These are phyloP conservation scores for Larimichthys crocea DNA, from an alignment of 2,113 vertebrate genomes.

Conservation along the genomic window DNA sequence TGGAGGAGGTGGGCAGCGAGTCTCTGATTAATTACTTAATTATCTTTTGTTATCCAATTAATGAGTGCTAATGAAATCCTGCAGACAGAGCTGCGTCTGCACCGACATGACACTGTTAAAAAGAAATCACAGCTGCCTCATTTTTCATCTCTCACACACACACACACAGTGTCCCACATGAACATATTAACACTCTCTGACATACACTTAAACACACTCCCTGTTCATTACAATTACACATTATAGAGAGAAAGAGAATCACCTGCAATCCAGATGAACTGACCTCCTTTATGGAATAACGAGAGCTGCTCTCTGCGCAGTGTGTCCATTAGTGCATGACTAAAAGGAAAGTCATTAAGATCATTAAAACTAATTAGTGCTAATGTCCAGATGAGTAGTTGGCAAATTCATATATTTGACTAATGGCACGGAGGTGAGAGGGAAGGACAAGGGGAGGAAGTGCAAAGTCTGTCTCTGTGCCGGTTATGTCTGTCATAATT, in stretches of 20 bases:
- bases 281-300: constrained; percentile 38
- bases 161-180: not conserved
- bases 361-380: constrained; percentile 56
- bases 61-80: constrained; percentile 57
- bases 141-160: constrained; percentile 39
- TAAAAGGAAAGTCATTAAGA: constrained; percentile 46
- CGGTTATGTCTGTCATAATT: not conserved
- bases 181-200: constrained; percentile 12
- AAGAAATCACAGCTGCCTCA: constrained; percentile 1
- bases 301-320: constrained; percentile 25
- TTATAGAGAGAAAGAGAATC: constrained; percentile 17
- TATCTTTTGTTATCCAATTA: constrained; percentile 57
- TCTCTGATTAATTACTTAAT: constrained; percentile 66
- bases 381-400: constrained; percentile 37
- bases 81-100: constrained; percentile 27
- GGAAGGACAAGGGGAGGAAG: constrained; percentile 11
- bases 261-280: constrained; percentile 21
- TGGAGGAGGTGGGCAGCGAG: constrained; percentile 16
- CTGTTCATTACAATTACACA: constrained; percentile 52
- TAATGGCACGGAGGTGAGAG: constrained; percentile 19
- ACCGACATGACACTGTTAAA: constrained; percentile 28
- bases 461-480: constrained; percentile 2
- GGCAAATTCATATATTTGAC: constrained; percentile 15
- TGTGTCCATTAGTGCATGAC: constrained; percentile 31
- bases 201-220: constrained; percentile 20